Evolutionary conservation across 1,140 invertebrate genomes (phyloP), one percentile per base, ranked within the genome.

Genomic region (Centruroides vittatus): DNA sequence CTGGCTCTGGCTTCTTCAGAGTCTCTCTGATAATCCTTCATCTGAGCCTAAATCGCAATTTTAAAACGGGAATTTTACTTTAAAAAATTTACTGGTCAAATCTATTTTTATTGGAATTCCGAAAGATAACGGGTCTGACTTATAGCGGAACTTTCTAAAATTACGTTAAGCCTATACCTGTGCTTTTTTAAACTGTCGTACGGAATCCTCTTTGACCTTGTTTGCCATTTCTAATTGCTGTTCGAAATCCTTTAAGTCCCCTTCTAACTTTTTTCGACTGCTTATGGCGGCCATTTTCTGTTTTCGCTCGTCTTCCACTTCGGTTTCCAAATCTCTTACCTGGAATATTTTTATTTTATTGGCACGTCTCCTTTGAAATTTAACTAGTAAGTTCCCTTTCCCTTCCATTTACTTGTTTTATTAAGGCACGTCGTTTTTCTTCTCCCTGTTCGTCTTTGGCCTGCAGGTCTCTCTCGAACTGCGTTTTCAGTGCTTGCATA

Each of bases 371-470:
- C 23, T 23, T 23, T n/a, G 34, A 36, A 13, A 13, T 50, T 13
- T 23, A 35, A 35, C 11, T n/a, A 23, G 5, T 13, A 35, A 23
- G 56, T 50, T n/a, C 11, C 13, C 34, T 47, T 34, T 57, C 10
- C 3, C 23, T 23, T 23, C 23, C 5, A 53, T 36, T 13, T 50
- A 65, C 64, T 72, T 95, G 90, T 75, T 96, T 98, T 35, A 93
- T 81, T 23, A 99, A 81, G 55, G 86, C 85, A 62, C 93, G 84
- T 46, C 93, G 81, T 72, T 96, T 94, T 71, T 99, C 96, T 76
- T 99, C 96, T 11, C 88, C 88, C 66, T 91, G 86, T 72, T 99
- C 94, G 70, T 99, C 95, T 71, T 93, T 92, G 0, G 87, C 86
- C 72, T 82, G 81, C 35, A 98, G 75, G 70, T 97, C 93, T 35